Base-by-base conservation (phyloP, 1,140 invertebrate species). In the Leguminivora glycinivorella region DNA sequence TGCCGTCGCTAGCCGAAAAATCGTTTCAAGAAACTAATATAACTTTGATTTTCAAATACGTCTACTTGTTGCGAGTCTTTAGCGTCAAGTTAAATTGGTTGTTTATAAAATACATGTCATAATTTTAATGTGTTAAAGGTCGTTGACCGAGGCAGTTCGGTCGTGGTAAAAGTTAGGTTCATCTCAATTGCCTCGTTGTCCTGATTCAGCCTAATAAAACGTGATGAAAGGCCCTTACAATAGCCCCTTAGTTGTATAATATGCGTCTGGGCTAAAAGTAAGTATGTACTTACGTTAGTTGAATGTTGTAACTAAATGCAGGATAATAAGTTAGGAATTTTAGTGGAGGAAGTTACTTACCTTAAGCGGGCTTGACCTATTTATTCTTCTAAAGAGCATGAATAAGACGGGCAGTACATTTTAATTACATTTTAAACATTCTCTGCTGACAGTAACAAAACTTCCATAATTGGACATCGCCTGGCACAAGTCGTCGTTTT, bases 151-250 rank as follows among this genome's bases (percentile, higher is more conserved):
- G 14, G 25, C 26, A 29, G 58, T 31, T 63, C 14, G n/a, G 6
- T 63, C 58, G n/a, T 63, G 58, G 58, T 63, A 63, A 63, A 63
- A 63, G 58, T 63, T 63, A 63, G 58, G 58, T 63, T 63, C 58
- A 52, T 6, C 47, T 52, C 47, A 63, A 63, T 63, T 63, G 58
- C 25, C 26, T 29, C 26, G n/a, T 25, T 63, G 58, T 63, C 58
- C 24, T 34, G 26, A 63, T 63, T 29, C n/a, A 63, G 17, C 58
- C 4, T 34, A 29, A 29, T 29, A 63, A 63, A 29, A 22, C 47
- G 14, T 63, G 58, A 63, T 29, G 58, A 63, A 63, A 31, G 58
- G 14, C 26, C 58, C 6, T 60, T 29, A 63, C 25, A 22, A 22
- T 22, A 22, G 7, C 43, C 43, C n/a, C 43, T 38, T 38, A 26